Evolutionary conservation across 2,888 invertebrate genomes (phyloP).

Genomic region (Fragum sueziense): DNA sequence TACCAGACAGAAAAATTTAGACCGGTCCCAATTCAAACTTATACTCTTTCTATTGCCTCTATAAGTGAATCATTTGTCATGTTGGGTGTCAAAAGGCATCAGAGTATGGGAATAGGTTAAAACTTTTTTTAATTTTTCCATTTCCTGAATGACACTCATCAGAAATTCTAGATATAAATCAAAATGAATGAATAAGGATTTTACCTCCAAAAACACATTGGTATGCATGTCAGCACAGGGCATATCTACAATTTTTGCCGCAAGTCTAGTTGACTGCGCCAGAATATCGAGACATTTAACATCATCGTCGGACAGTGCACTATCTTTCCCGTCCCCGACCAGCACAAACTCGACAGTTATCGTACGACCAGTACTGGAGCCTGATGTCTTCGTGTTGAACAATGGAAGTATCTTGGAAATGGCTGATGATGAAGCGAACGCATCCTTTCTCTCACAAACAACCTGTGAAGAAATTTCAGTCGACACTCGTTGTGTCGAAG

Average conservation of each 20-base stretch:
- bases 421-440: conserved; percentile 91
- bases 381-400: conserved; percentile 86
- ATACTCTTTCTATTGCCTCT: too few relatives aligned
- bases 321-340: conserved; percentile 85
- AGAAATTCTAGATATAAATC: too few relatives aligned
- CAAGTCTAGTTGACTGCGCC: conserved; percentile 85
- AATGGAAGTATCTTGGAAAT: conserved; percentile 91
- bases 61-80: too few relatives aligned
- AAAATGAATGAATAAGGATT: too few relatives aligned
- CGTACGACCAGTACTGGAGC: conserved; percentile 58
- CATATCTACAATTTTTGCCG: conserved; percentile 92
- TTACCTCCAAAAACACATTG: conserved; percentile 89
- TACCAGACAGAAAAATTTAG: too few relatives aligned
- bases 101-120: too few relatives aligned
- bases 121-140: too few relatives aligned
- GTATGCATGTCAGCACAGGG: conserved; percentile 94
- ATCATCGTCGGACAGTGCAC: conserved; percentile 73
- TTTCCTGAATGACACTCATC: too few relatives aligned
- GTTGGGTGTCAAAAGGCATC: too few relatives aligned
- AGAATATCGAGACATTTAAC: conserved; percentile 77
- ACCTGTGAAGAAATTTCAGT: too few relatives aligned
- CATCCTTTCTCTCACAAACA: conserved; percentile 90
- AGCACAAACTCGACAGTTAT: conserved; percentile 83
- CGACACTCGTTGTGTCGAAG: too few relatives aligned
- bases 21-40: too few relatives aligned